These are phyloP conservation scores for Premnoplex brunnescens DNA, from an alignment of 2,797 vertebrate genomes.

Conservation along the genomic window DNA sequence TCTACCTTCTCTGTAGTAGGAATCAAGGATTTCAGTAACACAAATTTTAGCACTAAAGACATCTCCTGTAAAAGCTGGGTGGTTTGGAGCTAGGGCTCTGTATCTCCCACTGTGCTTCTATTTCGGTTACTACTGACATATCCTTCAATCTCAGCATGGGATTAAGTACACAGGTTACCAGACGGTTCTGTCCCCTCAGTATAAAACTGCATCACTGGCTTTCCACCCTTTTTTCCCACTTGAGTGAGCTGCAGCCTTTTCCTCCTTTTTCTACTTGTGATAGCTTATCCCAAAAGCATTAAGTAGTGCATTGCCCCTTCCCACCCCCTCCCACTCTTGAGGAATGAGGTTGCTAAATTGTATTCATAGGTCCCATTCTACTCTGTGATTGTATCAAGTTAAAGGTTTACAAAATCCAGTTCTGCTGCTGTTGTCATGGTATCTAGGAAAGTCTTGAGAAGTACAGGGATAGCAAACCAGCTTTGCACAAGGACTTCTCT, in stretches of 20 bases:
- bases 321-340: not conserved
- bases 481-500: not conserved
- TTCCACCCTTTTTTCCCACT: not conserved
- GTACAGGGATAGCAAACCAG: not conserved
- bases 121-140: constrained; percentile 4
- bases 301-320: not conserved
- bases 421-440: not conserved
- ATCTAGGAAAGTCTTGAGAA: not conserved
- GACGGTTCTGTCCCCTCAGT: not conserved
- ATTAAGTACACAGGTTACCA: constrained; percentile 31
- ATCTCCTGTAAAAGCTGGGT: not conserved
- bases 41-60: not conserved
- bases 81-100: not conserved
- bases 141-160: not conserved
- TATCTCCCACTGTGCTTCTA: not conserved
- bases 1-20: not conserved
- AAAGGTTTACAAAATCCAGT: not conserved
- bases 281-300: not conserved
- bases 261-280: not conserved
- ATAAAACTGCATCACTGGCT: not conserved
- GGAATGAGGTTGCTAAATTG: not conserved
- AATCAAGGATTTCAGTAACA: not conserved
- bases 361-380: not conserved
- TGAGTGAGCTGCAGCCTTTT: not conserved
- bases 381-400: not conserved